Evolutionary conservation across 2,797 vertebrate genomes (phyloP).

Genomic region (Pipistrellus pipistrellus): DNA sequence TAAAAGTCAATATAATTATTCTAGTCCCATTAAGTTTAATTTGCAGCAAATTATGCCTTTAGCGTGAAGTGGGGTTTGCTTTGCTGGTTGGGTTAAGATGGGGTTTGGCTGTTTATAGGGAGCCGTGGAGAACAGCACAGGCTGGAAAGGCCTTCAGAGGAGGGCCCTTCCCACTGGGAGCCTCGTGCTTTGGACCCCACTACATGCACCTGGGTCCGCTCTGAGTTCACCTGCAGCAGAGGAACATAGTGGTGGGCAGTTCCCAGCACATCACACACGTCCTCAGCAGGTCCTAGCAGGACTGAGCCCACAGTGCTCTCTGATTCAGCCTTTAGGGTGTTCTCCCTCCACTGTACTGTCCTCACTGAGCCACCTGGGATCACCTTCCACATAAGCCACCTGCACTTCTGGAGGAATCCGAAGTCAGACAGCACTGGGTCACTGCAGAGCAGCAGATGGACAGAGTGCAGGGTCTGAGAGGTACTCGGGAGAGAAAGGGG

Average conservation of each 20-base stretch:
- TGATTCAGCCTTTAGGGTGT: background rate
- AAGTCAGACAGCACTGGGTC: conserved; percentile 55
- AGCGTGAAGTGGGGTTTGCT: conserved; percentile 84
- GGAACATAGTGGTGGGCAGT: background rate
- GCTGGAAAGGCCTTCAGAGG: background rate
- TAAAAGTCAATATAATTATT: conserved; percentile 89
- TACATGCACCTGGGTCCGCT: background rate
- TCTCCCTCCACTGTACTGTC: background rate
- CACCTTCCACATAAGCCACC: background rate
- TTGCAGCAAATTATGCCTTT: conserved; percentile 88
- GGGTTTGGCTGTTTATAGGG: conserved; percentile 80
- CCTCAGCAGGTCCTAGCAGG: background rate
- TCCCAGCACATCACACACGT: fast-evolving
- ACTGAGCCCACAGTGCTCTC: background rate
- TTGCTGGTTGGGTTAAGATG: conserved; percentile 71
- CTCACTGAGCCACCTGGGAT: background rate
- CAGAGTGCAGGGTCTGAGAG: too few species aligned
- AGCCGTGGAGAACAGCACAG: background rate
- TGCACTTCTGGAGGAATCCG: fast-evolving
- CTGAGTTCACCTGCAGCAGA: background rate
- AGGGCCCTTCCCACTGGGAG: fast-evolving
- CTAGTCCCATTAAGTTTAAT: conserved; percentile 89
- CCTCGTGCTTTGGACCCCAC: fast-evolving
- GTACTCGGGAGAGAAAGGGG: background rate
- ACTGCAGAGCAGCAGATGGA: background rate